These are phyloP conservation scores for Xiphophorus hellerii DNA, from an alignment of 2,113 vertebrate species.

Conservation along the genomic window DNA sequence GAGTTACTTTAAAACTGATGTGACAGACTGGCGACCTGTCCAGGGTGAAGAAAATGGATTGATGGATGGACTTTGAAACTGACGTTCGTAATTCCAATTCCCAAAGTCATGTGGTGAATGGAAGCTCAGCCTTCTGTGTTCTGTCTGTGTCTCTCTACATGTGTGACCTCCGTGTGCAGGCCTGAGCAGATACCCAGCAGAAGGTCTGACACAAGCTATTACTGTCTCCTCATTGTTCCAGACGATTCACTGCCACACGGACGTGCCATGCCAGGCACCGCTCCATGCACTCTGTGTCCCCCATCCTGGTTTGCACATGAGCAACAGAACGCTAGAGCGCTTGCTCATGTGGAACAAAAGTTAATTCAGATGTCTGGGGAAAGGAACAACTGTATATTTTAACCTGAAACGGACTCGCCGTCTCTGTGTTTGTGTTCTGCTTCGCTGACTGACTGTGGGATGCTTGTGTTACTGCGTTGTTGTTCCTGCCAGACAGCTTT, in stretches of 20 bases:
- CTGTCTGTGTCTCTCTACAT: no score
- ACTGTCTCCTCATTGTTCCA: conserved; percentile 65
- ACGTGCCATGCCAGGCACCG: conserved; percentile 52
- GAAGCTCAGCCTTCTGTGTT: background rate
- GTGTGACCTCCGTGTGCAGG: conserved; percentile 23
- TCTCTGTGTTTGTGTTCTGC: background rate
- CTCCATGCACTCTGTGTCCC: conserved; percentile 48
- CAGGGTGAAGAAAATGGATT: no score
- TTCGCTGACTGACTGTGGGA: no score
- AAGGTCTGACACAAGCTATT: conserved; percentile 39
- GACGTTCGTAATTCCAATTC: no score
- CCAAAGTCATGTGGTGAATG: no score
- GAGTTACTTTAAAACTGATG: no score
- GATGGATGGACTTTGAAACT: no score
- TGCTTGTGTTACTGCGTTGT: conserved; percentile 37
- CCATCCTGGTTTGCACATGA: background rate
- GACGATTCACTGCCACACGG: conserved; percentile 34
- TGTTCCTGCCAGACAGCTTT: conserved; percentile 1
- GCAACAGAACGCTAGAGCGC: background rate
- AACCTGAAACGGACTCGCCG: background rate
- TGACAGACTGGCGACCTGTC: no score
- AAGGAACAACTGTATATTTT: background rate
- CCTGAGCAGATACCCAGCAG: background rate
- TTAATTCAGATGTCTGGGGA: background rate
- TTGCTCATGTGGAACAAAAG: background rate